Percentiles rank a stretch among this genome's conserved stretches.
Evolutionary conservation across 1,140 invertebrate genomes (phyloP).

Genomic region (Drosophila pectinifera): DNA sequence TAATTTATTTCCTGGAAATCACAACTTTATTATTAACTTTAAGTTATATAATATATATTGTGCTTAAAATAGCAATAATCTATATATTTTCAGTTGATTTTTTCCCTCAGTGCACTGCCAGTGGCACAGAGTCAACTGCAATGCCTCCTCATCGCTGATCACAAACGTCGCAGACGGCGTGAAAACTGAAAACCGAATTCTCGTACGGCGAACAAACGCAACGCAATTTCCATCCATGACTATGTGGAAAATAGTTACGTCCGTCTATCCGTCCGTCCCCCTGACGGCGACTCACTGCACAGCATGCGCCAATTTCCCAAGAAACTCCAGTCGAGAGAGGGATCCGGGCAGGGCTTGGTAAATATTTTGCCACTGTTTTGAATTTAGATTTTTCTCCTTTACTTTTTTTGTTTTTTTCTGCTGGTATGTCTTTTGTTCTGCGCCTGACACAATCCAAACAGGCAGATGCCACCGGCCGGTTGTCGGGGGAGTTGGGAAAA

Average conservation of each 20-base stretch:
- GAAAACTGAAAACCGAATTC: constrained; percentile 54
- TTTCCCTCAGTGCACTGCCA: not conserved
- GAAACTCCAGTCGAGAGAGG: constrained; percentile 58
- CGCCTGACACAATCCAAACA: constrained; percentile 46
- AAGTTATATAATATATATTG: too few relatives aligned
- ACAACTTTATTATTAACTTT: too few relatives aligned
- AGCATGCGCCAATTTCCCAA: constrained; percentile 81
- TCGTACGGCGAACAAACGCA: constrained; percentile 67
- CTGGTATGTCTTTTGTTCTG: constrained; percentile 55
- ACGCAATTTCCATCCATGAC: constrained; percentile 71
- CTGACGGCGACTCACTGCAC: constrained; percentile 68
- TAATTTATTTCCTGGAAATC: too few relatives aligned
- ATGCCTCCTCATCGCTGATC: constrained; percentile 55
- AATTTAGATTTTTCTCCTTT: constrained; percentile 35
- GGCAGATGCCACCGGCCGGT: constrained; percentile 35
- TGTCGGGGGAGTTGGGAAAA: constrained; percentile 37
- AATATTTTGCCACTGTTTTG: constrained; percentile 80
- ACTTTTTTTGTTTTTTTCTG: constrained; percentile 31
- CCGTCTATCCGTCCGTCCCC: constrained; percentile 38
- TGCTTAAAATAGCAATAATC: too few relatives aligned
- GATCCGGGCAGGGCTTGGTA: constrained; percentile 62
- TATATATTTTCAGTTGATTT: too few relatives aligned
- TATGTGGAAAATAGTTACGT: constrained; percentile 70
- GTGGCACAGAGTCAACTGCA: constrained; percentile 38
- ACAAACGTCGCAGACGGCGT: constrained; percentile 48